Evolutionary conservation across 2,797 vertebrate species (phyloP).

Genomic region (Sternotherus odoratus): DNA sequence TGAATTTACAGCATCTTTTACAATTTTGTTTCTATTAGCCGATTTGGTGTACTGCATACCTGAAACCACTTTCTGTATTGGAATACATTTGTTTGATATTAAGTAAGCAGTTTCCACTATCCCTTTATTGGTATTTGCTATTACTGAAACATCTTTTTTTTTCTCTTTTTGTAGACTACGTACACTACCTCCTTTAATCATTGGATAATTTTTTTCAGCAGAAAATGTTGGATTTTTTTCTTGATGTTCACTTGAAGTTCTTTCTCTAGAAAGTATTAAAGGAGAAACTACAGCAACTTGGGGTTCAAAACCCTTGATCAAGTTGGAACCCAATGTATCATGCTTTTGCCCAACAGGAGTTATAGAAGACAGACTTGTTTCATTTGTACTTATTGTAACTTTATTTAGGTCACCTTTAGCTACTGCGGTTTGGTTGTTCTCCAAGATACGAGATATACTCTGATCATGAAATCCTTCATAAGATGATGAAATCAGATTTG

Average conservation of each 20-base stretch:
- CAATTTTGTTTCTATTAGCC: conserved; percentile 17
- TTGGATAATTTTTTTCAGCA: conserved; percentile 35
- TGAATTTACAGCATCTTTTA: not conserved
- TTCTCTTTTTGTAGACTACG: conserved; percentile 56
- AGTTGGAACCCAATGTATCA: conserved; percentile 54
- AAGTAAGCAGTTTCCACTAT: not conserved
- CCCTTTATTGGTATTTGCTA: not conserved
- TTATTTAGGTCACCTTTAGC: conserved; percentile 1
- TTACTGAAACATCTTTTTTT: not conserved
- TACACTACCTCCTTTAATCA: conserved; percentile 42
- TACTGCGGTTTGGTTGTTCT: conserved; percentile 17
- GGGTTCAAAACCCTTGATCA: conserved; percentile 77
- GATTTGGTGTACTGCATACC: conserved; percentile 12
- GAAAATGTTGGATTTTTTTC: not conserved
- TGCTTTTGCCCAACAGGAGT: conserved; percentile 56
- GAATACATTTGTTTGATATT: not conserved
- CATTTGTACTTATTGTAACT: not conserved
- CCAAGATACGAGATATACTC: not conserved
- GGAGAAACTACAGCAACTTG: conserved; percentile 84
- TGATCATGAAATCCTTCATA: not conserved
- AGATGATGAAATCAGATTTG: conserved; percentile 8
- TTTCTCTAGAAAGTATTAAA: conserved; percentile 78
- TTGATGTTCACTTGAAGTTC: conserved; percentile 36
- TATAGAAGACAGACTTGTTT: conserved; percentile 10
- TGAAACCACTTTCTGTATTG: conserved; percentile 7